phyloP scores from a whole-genome alignment of 2,797 vertebrate species.

The Chanos chanos region DNA sequence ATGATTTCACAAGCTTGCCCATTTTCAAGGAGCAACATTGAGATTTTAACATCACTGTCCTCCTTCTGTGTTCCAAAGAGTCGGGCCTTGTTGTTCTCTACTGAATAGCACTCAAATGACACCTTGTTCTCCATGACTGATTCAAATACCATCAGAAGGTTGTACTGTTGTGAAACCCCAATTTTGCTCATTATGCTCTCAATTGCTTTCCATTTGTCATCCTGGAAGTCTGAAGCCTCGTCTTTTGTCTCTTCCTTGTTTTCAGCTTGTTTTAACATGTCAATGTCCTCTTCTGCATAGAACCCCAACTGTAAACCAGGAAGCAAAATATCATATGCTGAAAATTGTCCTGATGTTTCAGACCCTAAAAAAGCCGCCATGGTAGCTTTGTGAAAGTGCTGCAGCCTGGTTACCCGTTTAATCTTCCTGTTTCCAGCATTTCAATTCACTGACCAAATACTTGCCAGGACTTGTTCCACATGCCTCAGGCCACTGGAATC shows the following conservation, averaged over 20 bases:
- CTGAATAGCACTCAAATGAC: no score
- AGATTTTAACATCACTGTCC: slow-evolving; percentile 21
- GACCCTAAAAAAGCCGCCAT: slow-evolving; percentile 19
- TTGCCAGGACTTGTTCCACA: slow-evolving; percentile 45
- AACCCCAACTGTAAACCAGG: slow-evolving; percentile 29
- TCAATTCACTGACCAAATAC: slow-evolving; percentile 52
- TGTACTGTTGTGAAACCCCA: no score
- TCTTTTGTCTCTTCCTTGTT: no score
- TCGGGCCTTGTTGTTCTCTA: slow-evolving; percentile 21
- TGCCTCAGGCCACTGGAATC: slow-evolving; percentile 48
- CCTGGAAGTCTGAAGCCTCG: no score
- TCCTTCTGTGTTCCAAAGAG: slow-evolving; percentile 9
- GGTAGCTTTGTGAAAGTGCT: slow-evolving; percentile 37
- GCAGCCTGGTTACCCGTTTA: slow-evolving; percentile 44
- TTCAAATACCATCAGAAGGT: no score
- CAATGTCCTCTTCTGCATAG: slow-evolving; percentile 25
- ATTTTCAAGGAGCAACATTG: slow-evolving; percentile 33
- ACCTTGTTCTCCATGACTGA: slow-evolving; percentile 27
- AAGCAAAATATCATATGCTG: slow-evolving; percentile 25
- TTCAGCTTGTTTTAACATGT: no score
- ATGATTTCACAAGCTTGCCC: slow-evolving; percentile 41
- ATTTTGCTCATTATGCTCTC: no score
- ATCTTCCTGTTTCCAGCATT: no score
- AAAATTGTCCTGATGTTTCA: slow-evolving; percentile 32
- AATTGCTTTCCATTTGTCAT: no score